These are phyloP conservation scores for Volucella zonaria DNA, from an alignment of 2,888 invertebrate genomes.

Conservation along the genomic window DNA sequence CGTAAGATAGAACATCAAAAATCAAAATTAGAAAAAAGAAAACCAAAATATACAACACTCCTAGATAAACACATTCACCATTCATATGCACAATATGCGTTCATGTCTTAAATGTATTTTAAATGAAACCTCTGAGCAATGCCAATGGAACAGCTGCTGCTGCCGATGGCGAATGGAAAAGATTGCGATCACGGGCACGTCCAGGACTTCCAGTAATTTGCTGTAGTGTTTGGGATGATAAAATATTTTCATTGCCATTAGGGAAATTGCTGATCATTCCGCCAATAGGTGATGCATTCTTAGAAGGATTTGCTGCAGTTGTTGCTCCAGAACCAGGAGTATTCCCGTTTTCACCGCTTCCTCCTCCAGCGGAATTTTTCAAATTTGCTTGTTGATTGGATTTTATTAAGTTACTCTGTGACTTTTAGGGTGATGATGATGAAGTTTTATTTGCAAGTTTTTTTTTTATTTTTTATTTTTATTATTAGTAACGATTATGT, in stretches of 20 bases:
- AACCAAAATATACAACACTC: conserved; percentile 21
- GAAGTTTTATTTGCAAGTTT: neutral
- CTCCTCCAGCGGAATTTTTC: conserved; percentile 65
- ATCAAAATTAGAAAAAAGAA: conserved; percentile 23
- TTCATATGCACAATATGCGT: conserved; percentile 46
- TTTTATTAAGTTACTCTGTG: conserved; percentile 75
- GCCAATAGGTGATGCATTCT: conserved; percentile 71
- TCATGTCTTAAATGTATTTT: conserved; percentile 47
- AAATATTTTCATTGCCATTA: conserved; percentile 72
- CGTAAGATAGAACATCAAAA: conserved; percentile 13
- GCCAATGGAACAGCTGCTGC: conserved; percentile 81
- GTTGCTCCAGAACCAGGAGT: conserved; percentile 27
- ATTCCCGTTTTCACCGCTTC: conserved; percentile 64
- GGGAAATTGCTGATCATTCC: conserved; percentile 67
- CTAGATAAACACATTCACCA: conserved; percentile 55
- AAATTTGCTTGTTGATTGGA: conserved; percentile 71
- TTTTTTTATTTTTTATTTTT: conserved; percentile 23
- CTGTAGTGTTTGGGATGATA: conserved; percentile 80
- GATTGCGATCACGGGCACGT: conserved; percentile 82
- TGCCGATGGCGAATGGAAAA: conserved; percentile 81
- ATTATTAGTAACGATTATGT: conserved; percentile 51
- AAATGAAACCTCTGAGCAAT: conserved; percentile 81
- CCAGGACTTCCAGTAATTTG: conserved; percentile 82
- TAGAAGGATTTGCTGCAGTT: conserved; percentile 73
- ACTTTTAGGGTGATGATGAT: conserved; percentile 61